Evolutionary conservation across 2,797 vertebrate species (phyloP).

Genomic region (Halcyon leucocephala): DNA sequence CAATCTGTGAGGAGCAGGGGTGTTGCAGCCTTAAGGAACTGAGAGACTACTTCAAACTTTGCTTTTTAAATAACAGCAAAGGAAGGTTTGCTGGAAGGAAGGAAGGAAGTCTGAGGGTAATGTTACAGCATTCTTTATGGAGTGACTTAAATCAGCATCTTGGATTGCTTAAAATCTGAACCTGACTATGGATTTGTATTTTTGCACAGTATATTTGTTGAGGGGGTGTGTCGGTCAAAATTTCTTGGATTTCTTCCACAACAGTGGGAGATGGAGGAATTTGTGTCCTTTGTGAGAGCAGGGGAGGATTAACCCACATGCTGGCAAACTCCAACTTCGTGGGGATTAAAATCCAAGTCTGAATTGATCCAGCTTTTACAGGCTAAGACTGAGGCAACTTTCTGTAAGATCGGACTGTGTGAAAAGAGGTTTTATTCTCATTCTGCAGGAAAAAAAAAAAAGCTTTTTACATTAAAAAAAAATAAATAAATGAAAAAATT

Average conservation of each 20-base stretch:
- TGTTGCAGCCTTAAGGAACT: background rate
- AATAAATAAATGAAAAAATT: background rate
- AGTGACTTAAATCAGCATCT: background rate
- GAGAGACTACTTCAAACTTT: background rate
- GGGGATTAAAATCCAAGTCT: background rate
- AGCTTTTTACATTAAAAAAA: background rate
- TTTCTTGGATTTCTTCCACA: background rate
- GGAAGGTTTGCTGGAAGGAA: background rate
- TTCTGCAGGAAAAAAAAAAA: background rate
- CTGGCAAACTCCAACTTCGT: background rate
- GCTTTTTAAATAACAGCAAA: background rate
- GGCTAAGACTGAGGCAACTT: background rate
- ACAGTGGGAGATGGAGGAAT: background rate
- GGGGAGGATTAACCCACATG: background rate
- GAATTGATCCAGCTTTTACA: background rate
- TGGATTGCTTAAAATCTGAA: background rate
- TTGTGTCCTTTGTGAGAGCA: background rate
- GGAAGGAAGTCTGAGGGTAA: background rate
- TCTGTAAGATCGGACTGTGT: background rate
- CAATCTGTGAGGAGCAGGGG: background rate
- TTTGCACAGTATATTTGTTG: background rate
- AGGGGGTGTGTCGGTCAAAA: background rate
- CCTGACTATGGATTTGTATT: background rate
- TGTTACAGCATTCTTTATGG: background rate
- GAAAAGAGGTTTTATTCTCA: background rate